Conservation (phyloP, 92 coral and sea anemone species). For the Zoanthus solanderi region DNA sequence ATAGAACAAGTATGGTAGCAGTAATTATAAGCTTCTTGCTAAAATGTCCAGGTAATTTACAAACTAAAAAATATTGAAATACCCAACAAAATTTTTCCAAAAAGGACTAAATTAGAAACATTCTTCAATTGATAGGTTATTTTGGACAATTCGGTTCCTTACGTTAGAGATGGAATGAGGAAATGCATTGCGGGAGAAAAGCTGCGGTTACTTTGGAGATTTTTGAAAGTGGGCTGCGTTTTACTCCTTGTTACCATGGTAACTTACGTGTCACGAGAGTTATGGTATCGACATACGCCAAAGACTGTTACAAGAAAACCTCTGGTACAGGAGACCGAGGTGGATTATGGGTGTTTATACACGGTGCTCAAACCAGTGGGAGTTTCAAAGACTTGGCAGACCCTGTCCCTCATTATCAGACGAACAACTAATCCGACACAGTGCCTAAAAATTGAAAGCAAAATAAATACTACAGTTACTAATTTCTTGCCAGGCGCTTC, state of each 20-base stretch:
- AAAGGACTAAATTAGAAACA: too few species aligned
- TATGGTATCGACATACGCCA: conserved; percentile 41
- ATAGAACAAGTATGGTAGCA: too few species aligned
- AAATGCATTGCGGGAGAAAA: conserved; percentile 38
- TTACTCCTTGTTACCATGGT: conserved; percentile 47
- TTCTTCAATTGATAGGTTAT: too few species aligned
- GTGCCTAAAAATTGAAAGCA: conserved; percentile 41
- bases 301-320: conserved; percentile 31
- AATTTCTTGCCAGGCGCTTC: conserved; percentile 57
- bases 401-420: conserved; percentile 60
- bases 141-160: neutral
- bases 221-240: conserved; percentile 2
- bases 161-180: conserved; percentile 38
- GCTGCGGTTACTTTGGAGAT: conserved; percentile 14
- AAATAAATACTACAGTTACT: neutral
- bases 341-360: conserved; percentile 83
- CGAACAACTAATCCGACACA: conserved; percentile 53
- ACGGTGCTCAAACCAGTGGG: conserved; percentile 72
- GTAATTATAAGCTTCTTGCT: too few species aligned
- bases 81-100: too few species aligned
- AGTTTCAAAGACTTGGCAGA: conserved; percentile 69
- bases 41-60: too few species aligned
- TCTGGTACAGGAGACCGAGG: conserved; percentile 38
- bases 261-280: conserved; percentile 48
- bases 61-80: too few species aligned